Evolutionary conservation across 2,113 vertebrate species (phyloP).

Genomic region (Sinocyclocheilus maitianheensis): DNA sequence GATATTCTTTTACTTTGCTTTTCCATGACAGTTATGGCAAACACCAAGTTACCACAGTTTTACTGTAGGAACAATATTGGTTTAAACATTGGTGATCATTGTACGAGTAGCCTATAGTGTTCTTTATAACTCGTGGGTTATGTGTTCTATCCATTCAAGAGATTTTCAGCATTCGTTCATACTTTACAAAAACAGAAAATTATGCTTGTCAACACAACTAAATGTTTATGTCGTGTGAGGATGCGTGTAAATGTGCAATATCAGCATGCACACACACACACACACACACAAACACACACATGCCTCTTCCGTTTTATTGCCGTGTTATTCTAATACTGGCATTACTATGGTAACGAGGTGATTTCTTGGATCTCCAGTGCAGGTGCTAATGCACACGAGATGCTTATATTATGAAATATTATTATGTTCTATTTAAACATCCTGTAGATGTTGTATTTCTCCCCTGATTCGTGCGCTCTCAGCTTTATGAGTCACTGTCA

Average conservation of each 20-base stretch:
- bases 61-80: not conserved
- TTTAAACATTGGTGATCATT: not conserved
- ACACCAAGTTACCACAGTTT: not conserved
- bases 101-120: not conserved
- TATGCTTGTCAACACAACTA: not conserved
- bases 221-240: not conserved
- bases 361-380: slow-evolving; percentile 29
- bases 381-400: slow-evolving; percentile 23
- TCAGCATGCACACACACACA: not conserved
- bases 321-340: slow-evolving; percentile 22
- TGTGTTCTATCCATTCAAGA: not conserved
- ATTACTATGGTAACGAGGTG: slow-evolving; percentile 27
- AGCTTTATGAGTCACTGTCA: slow-evolving; percentile 54
- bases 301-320: not conserved
- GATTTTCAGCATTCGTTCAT: not conserved
- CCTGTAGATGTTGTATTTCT: slow-evolving; percentile 33
- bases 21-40: not conserved
- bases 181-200: not conserved
- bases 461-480: slow-evolving; percentile 37
- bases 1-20: too few relatives aligned
- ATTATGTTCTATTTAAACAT: slow-evolving; percentile 28
- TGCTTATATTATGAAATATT: slow-evolving; percentile 41
- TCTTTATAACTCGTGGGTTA: not conserved
- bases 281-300: not conserved
- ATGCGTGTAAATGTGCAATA: slow-evolving; percentile 11